Evolutionary conservation across 2,888 invertebrate species (phyloP).

Genomic region (Resseliella maxima): DNA sequence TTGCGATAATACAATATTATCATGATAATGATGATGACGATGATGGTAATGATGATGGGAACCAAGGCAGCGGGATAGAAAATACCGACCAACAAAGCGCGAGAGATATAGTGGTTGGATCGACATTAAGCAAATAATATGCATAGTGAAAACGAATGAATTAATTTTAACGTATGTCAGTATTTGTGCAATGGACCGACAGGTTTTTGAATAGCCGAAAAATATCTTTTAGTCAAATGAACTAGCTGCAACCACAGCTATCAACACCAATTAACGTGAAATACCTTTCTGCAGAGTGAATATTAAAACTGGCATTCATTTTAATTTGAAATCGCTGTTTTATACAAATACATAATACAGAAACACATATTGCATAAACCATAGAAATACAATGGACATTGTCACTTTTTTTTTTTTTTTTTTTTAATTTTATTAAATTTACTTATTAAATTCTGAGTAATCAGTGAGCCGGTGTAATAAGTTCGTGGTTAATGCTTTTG

Average conservation of each 20-base stretch:
- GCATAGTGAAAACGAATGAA: background rate
- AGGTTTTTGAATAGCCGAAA: background rate
- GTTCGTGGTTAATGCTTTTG: background rate
- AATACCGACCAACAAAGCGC: background rate
- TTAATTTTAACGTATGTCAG: constrained; percentile 43
- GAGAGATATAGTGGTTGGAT: background rate
- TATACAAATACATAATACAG: background rate
- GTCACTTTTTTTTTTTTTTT: too few species aligned
- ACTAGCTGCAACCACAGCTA: background rate
- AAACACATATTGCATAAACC: background rate
- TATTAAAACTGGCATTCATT: constrained; percentile 1
- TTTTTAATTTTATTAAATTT: constrained; percentile 3
- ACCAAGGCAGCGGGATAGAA: background rate
- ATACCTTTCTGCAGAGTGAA: background rate
- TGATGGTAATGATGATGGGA: too few species aligned
- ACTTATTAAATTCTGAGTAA: background rate
- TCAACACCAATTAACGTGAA: constrained; percentile 32
- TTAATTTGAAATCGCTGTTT: background rate
- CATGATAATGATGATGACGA: background rate
- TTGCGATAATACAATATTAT: background rate
- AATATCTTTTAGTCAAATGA: background rate
- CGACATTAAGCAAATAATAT: constrained; percentile 27
- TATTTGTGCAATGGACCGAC: background rate
- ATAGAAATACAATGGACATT: too few species aligned
- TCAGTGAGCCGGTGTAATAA: background rate